phyloP scores from a whole-genome alignment of 2,113 vertebrate species.

The Poeciliopsis occidentalis region DNA sequence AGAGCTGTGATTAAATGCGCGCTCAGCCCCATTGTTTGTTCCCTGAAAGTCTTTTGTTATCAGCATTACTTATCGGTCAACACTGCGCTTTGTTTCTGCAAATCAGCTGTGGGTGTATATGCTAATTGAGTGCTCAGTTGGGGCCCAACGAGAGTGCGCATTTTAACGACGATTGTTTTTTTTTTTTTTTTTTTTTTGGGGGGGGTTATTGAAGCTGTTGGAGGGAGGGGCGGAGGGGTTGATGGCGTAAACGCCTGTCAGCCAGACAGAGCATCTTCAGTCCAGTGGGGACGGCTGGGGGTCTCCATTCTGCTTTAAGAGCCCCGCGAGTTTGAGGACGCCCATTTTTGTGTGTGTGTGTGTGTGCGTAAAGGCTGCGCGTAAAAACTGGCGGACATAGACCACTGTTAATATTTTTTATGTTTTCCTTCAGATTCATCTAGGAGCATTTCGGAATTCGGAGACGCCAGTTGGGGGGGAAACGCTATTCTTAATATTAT shows the following conservation, averaged over 20 bases:
- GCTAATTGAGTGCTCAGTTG: constrained; percentile 84
- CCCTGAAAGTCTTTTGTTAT: constrained; percentile 90
- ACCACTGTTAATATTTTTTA: neutral
- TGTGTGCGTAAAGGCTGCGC: constrained; percentile 67
- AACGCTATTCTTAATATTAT: constrained; percentile 15
- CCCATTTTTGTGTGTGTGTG: constrained; percentile 61
- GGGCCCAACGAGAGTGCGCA: constrained; percentile 81
- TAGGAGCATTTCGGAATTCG: constrained; percentile 10
- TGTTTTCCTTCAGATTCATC: constrained; percentile 28
- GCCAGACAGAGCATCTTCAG: constrained; percentile 79
- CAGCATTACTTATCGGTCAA: constrained; percentile 95
- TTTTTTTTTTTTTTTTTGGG: constrained; percentile 58
- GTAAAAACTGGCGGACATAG: constrained; percentile 26
- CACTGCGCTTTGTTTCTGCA: constrained; percentile 95
- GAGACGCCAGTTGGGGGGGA: constrained; percentile 25
- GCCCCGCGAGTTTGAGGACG: constrained; percentile 64
- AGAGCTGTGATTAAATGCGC: constrained; percentile 76
- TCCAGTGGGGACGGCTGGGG: constrained; percentile 81
- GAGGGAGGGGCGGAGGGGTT: neutral
- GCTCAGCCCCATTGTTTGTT: constrained; percentile 88
- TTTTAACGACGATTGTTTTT: constrained; percentile 85
- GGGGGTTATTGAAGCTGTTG: constrained; percentile 50
- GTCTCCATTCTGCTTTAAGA: constrained; percentile 82
- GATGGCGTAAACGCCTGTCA: constrained; percentile 81
- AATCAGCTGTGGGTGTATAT: constrained; percentile 92